Evolutionary conservation across 2,797 vertebrate genomes (phyloP).

Genomic region (Chelidonichthys spinosus): DNA sequence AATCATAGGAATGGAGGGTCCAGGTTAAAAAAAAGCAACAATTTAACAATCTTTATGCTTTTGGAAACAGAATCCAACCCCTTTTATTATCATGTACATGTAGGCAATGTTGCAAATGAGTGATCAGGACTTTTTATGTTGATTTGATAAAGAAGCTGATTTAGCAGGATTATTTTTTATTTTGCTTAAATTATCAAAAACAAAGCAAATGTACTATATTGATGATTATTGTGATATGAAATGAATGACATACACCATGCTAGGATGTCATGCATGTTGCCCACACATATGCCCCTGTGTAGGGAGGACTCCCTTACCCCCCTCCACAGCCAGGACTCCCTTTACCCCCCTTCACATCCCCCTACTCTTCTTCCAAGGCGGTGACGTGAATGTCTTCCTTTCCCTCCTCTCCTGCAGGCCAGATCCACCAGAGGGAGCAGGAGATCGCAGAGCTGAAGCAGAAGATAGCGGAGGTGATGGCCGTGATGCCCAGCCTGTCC

Average conservation of each 20-base stretch:
- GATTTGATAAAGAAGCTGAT: neutral
- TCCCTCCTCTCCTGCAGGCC: slow-evolving; percentile 82
- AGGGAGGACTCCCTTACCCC: neutral
- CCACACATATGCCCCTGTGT: neutral
- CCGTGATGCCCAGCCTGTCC: slow-evolving; percentile 97
- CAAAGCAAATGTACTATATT: too few species aligned
- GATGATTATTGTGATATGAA: neutral
- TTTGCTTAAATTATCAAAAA: too few species aligned
- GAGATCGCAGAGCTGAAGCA: slow-evolving; percentile 99
- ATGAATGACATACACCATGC: too few species aligned
- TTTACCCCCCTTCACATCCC: neutral
- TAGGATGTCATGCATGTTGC: neutral
- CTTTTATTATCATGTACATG: neutral
- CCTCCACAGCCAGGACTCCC: neutral
- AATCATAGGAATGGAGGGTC: neutral
- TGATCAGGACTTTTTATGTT: neutral
- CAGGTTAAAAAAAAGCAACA: neutral
- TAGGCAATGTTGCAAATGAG: neutral
- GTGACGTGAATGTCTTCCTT: neutral
- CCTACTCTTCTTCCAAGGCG: neutral
- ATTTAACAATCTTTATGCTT: neutral
- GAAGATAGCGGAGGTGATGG: slow-evolving; percentile 99
- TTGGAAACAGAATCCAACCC: neutral
- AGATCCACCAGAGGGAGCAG: slow-evolving; percentile 98
- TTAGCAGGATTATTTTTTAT: too few species aligned